Evolutionary conservation across 2,888 invertebrate genomes (phyloP), one percentile per base, ranked within the genome.

Genomic region (Cremastobaeus sp.): DNA sequence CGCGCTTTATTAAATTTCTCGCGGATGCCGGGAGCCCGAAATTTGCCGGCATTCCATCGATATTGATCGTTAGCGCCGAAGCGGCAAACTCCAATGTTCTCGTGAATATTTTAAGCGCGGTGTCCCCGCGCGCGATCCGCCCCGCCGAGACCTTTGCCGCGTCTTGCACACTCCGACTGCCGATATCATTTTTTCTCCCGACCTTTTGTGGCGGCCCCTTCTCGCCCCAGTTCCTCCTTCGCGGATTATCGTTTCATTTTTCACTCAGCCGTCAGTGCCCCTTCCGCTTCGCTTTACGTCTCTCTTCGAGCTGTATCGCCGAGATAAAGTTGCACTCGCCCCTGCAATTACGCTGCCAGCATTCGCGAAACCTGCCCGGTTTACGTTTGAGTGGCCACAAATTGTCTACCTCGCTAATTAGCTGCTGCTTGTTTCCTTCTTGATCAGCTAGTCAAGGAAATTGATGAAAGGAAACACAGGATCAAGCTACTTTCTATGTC

Each of bases 81-180:
- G 62, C 73, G 65, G 69, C 62, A 68, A 66, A 70, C 70, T 69
- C 50, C 65, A 41, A 74, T 62, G 75, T 80, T 78, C 77, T 68
- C 76, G 68, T 82, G 78, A 83, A 83, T 82, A 80, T 78, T 80
- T 80, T 77, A 80, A 75, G 76, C 57, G 39, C 57, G 45, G 43
- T 43, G 55, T 60, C 45, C 48, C 18, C 57, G 32, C 57, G 50
- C 35, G 74, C 50, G 52, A 59, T 12, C 62, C 55, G 52, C 57
- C 59, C 35, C 6, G 11, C 62, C 54, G 32, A 54, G 68, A 60
- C 50, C 47, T 65, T 71, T 66, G 69, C 70, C 73, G 75, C 70
- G 59, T 75, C 69, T 76, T 59, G 54, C 72, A 54, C 70, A 59
- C 64, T 74, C 39, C 68, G 37, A 74, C 62, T 74, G 74, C 69